phyloP scores from a whole-genome alignment of 2,888 invertebrate species.

The Apamea monoglypha region DNA sequence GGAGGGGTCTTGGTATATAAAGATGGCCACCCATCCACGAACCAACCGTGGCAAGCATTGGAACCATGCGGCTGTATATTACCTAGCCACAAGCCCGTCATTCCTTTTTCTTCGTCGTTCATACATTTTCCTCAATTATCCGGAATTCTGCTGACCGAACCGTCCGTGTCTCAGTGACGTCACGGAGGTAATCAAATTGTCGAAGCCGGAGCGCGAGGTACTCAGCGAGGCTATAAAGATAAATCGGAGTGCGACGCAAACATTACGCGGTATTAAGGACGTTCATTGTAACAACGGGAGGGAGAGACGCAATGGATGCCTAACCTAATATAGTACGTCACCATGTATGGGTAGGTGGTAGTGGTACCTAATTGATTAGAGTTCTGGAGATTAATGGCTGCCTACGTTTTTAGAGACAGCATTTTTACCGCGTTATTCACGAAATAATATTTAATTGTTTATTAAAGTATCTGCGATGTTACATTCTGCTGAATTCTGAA shows the following conservation, averaged over 20 bases:
- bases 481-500: background rate
- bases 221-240: background rate
- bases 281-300: background rate
- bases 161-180: slow-evolving; percentile 50
- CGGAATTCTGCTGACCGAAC: slow-evolving; percentile 21
- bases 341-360: background rate
- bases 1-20: background rate
- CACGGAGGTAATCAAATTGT: slow-evolving; percentile 75
- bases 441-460: background rate
- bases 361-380: background rate
- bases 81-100: background rate
- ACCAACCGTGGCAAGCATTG: background rate
- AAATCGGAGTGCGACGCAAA: background rate
- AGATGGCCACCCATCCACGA: background rate
- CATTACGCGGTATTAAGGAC: background rate
- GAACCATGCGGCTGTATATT: background rate
- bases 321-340: background rate
- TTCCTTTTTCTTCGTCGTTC: background rate
- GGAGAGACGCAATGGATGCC: background rate
- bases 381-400: background rate
- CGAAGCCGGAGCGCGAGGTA: slow-evolving; percentile 62
- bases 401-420: background rate
- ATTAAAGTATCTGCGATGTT: background rate
- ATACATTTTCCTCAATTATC: slow-evolving; percentile 40
- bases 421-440: background rate